These are phyloP conservation scores for Eristalinus sepulchralis DNA, from an alignment of 2,888 invertebrate species.

Conservation along the genomic window DNA sequence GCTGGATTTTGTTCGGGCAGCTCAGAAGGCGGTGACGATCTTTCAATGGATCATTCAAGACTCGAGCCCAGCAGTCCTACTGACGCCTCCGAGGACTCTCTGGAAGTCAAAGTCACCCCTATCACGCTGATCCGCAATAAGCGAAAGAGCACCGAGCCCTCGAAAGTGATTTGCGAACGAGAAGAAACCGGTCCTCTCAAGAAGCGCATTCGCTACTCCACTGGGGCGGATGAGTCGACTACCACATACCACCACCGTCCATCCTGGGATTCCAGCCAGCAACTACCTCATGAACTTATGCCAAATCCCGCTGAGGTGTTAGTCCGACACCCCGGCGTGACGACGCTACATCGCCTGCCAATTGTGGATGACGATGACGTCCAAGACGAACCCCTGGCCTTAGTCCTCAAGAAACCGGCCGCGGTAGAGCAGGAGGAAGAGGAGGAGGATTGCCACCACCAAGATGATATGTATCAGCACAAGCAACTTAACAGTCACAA, in stretches of 20 bases:
- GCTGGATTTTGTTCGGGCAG: conserved; percentile 88
- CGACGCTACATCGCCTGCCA: conserved; percentile 78
- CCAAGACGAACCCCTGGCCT: conserved; percentile 85
- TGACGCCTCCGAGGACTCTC: conserved; percentile 85
- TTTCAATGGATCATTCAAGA: conserved; percentile 81
- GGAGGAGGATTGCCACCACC: conserved; percentile 43
- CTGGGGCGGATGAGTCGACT: conserved; percentile 76
- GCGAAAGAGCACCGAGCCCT: conserved; percentile 86
- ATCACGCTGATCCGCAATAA: conserved; percentile 83
- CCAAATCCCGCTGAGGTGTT: conserved; percentile 81
- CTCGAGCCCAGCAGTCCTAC: conserved; percentile 84
- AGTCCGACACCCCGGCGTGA: conserved; percentile 80
- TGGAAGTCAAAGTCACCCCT: conserved; percentile 84
- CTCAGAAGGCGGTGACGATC: conserved; percentile 84
- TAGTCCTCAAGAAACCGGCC: conserved; percentile 82
- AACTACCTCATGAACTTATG: conserved; percentile 80
- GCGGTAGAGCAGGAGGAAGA: conserved; percentile 42
- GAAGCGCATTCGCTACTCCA: conserved; percentile 85
- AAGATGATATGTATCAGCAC: conserved; percentile 57
- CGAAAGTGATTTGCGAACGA: conserved; percentile 82
- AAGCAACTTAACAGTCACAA: conserved; percentile 55
- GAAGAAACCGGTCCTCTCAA: conserved; percentile 84
- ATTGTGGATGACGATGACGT: conserved; percentile 71
- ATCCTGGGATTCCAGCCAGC: conserved; percentile 84
- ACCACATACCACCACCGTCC: conserved; percentile 82